Conservation (phyloP, 2,888 invertebrate genomes). For the Pandemis cinnamomeana region DNA sequence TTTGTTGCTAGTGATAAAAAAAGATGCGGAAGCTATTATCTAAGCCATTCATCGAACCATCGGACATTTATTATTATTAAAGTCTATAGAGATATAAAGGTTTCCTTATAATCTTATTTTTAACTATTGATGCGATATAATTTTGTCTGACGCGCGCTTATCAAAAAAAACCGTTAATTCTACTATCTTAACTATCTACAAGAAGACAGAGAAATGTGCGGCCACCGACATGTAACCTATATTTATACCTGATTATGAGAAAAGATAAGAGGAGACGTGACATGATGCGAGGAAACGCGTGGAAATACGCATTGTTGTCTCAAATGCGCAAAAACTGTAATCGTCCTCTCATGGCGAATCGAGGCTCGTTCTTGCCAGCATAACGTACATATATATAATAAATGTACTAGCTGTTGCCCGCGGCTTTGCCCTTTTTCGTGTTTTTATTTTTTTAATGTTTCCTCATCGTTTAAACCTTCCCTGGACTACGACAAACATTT, state of each 20-base stretch:
- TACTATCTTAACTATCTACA: not conserved
- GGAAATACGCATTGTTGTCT: not conserved
- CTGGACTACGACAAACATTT: too few species aligned
- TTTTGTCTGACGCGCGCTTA: not conserved
- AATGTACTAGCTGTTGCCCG: too few species aligned
- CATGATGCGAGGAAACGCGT: not conserved
- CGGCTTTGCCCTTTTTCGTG: too few species aligned
- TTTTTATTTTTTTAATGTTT: too few species aligned
- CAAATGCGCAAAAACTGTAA: not conserved
- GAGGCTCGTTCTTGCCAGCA: not conserved
- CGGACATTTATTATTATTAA: too few species aligned
- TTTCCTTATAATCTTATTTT: not conserved
- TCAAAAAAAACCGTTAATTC: not conserved
- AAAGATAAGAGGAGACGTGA: not conserved
- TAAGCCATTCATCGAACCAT: not conserved
- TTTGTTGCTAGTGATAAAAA: too few species aligned
- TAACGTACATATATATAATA: not conserved
- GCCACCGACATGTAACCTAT: conserved; percentile 5
- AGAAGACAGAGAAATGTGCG: not conserved
- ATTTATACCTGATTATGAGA: conserved; percentile 4
- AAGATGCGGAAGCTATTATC: too few species aligned
- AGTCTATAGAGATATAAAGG: too few species aligned
- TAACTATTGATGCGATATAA: not conserved
- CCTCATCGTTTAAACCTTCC: too few species aligned
- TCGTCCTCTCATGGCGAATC: not conserved